phyloP scores from a whole-genome alignment of 2,888 invertebrate genomes.

The Heliconius ismenius region DNA sequence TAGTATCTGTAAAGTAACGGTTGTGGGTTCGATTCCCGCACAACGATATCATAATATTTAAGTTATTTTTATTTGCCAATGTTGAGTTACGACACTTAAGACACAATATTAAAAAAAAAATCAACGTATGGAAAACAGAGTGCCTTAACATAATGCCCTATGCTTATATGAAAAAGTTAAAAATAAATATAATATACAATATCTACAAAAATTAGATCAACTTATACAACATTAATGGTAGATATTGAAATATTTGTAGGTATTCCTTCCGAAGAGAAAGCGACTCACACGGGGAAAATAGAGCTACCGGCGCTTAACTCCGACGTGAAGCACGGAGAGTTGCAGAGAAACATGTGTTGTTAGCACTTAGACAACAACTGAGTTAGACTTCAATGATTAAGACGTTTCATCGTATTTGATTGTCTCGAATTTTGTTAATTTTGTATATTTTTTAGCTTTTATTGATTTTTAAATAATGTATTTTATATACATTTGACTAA shows the following conservation, averaged over 20 bases:
- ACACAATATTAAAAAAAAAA: too few species aligned
- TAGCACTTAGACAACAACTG: slow-evolving; percentile 51
- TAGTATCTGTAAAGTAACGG: too few species aligned
- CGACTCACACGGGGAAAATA: slow-evolving; percentile 84
- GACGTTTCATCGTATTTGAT: neutral
- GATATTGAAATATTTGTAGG: slow-evolving; percentile 58
- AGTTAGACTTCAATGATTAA: too few species aligned
- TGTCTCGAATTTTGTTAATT: neutral
- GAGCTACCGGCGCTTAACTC: slow-evolving; percentile 85
- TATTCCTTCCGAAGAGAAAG: slow-evolving; percentile 78
- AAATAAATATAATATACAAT: too few species aligned
- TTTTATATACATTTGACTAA: neutral
- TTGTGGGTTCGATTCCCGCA: too few species aligned
- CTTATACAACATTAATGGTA: slow-evolving; percentile 19
- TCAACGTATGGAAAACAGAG: too few species aligned
- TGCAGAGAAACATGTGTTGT: slow-evolving; percentile 84
- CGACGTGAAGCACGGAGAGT: slow-evolving; percentile 85
- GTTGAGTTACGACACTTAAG: too few species aligned
- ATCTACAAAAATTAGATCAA: neutral
- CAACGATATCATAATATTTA: too few species aligned
- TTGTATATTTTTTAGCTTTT: neutral
- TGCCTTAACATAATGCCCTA: too few species aligned
- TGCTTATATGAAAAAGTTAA: too few species aligned
- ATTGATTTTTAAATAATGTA: neutral
- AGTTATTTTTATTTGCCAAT: too few species aligned